Evolutionary conservation across 2,888 invertebrate species (phyloP), one percentile per base, ranked within the genome.

Genomic region (Cryptocephalus moraei): DNA sequence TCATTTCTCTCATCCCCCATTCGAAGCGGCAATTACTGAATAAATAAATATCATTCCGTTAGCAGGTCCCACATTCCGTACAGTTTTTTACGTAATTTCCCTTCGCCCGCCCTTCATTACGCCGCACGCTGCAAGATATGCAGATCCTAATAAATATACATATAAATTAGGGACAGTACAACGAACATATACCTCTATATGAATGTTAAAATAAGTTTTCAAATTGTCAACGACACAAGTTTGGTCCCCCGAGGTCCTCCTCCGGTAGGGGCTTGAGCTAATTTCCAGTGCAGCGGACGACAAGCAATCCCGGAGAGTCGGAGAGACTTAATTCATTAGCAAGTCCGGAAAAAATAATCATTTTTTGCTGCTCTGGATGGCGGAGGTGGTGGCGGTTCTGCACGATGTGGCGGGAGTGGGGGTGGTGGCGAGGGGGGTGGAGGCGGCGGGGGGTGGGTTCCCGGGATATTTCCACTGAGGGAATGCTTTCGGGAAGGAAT

Each of bases 131-230:
- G 49, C 56, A 58, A 60, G 60, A 63, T 62, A 63, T 62, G 57
- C 61, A 51, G 50, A 51, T 46, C 59, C 64, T 69, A 69, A 71
- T 70, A 70, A 71, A 71, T 71, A 71, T 71, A 69, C 70, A 71
- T 71, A 69, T 70, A 70, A 70, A 70, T 69, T 70, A 70, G 65
- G 66, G 65, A 58, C 64, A 56, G 59, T 48, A 49, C 53, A 51
- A 53, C 49, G 60, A 60, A 62, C 63, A 61, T 61, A 63, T 63
- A 66, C 66, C 67, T 69, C 67, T 69, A 70, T 73, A 73, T 73
- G 73, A 73, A 73, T 73, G 73, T 72, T 73, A 72, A 73, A 73
- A 73, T 73, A 73, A 73, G 71, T 72, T 73, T 51, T 71, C 68
- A 73, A 73, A 73, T 73, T 73, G 73, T 73, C 73, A 72, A 70